A percentile compares a stretch with the other conserved stretches of the same genome.
Conservation (phyloP, 2,888 invertebrate species). For the Sisyra terminalis region DNA sequence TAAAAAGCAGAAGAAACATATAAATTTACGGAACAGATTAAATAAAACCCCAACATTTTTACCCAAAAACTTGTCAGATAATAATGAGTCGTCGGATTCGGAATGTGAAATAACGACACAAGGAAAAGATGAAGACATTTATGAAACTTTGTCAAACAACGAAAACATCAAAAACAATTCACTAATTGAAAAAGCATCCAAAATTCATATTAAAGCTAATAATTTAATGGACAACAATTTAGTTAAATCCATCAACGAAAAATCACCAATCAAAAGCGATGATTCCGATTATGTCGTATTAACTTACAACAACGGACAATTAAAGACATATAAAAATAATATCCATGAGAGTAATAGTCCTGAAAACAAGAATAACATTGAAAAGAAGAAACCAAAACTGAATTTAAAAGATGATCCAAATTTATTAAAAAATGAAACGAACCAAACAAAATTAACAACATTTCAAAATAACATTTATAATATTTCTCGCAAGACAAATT, state of each 20-base stretch:
- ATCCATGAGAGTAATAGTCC: neutral
- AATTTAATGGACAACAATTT: neutral
- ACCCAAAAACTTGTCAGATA: conserved; percentile 9
- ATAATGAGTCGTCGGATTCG: conserved; percentile 7
- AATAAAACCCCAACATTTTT: conserved; percentile 12
- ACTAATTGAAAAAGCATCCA: neutral
- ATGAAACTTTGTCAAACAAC: conserved; percentile 10
- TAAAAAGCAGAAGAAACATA: conserved; percentile 49
- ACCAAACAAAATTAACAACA: too few relatives aligned
- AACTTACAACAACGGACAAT: neutral
- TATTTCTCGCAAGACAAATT: neutral
- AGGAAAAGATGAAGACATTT: conserved; percentile 13
- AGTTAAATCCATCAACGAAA: neutral
- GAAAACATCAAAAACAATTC: neutral
- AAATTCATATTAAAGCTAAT: conserved; percentile 5
- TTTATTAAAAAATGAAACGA: neutral
- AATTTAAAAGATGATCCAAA: conserved; percentile 6
- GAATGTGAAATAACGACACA: conserved; percentile 2
- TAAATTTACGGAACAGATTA: conserved; percentile 28
- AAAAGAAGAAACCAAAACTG: conserved; percentile 1
- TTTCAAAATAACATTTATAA: neutral
- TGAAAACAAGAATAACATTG: neutral
- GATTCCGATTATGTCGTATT: neutral
- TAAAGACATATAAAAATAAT: neutral
- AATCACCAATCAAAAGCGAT: conserved; percentile 1